Evolutionary conservation across 2,797 vertebrate genomes (phyloP), one percentile per base, ranked within the genome.

Genomic region (Tachyglossus aculeatus): DNA sequence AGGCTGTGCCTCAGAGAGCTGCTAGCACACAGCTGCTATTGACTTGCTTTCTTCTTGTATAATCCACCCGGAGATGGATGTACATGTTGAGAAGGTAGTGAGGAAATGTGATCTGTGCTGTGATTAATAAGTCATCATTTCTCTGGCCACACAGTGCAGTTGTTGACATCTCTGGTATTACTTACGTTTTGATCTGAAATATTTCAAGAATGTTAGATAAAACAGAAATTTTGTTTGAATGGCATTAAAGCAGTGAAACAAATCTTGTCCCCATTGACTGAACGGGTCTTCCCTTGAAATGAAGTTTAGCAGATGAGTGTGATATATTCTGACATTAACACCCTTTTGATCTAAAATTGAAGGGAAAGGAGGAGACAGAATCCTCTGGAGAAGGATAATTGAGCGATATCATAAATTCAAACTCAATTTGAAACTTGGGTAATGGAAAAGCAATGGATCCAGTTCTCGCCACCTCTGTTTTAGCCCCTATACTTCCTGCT

Each of bases 241-340:
- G 62, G 74, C 67, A 57, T 73, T 75, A 68, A 77, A 77, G 31
- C 11, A 31, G 43, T 60, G 74, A 27, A 81, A 51, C 54, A 84
- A 57, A 75, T 60, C 33, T 58, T 44, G 21, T 32, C 78, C 54
- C 84, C 76, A 41, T 33, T 72, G 56, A 45, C 38, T 78, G 9
- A 38, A 24, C 52, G 50, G 62, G 67, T 59, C 60, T 41, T 79
- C 79, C 71, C 56, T 72, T 69, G 76, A 83, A 82, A 74, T 70
- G 47, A 40, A 78, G 50, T 75, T 83, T 75, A 77, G 82, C 68
- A 79, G 70, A 72, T 44, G 63, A 64, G 18, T 57, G 55, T 69
- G 48, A 36, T 81, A 77, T 60, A 68, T 87, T 80, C 57, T 80
- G 66, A 71, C 48, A 82, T 67, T 74, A 77, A 67, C 76, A 54